A percentile compares a stretch with the other conserved stretches of the same genome.
Conservation (phyloP, 2,113 vertebrate species). For the Cyprinodon variegatus region DNA sequence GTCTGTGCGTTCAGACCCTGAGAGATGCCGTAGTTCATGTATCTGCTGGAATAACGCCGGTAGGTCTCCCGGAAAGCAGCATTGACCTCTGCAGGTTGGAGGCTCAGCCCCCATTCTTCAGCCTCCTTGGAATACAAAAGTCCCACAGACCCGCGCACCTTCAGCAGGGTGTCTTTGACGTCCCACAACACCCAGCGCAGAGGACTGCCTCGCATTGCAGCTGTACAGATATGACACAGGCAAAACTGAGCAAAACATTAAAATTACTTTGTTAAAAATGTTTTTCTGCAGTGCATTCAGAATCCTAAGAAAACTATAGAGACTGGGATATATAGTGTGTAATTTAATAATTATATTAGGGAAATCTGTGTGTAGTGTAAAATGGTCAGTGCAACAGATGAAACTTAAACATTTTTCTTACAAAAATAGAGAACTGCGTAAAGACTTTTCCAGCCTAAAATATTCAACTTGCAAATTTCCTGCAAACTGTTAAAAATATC, state of each 20-base stretch:
- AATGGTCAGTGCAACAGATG: no score
- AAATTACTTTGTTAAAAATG: background rate
- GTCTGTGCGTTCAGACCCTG: constrained; percentile 82
- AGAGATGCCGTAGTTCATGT: constrained; percentile 88
- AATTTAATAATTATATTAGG: no score
- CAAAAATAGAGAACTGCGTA: no score
- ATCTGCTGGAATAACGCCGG: constrained; percentile 69
- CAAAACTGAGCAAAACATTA: background rate
- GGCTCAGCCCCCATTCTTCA: constrained; percentile 74
- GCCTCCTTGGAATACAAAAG: constrained; percentile 86
- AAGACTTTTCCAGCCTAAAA: no score
- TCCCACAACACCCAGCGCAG: constrained; percentile 91
- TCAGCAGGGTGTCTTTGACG: constrained; percentile 90
- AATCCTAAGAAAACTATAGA: background rate
- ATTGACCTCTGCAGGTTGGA: constrained; percentile 73
- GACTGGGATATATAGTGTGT: background rate
- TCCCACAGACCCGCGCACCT: constrained; percentile 83
- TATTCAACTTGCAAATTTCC: no score
- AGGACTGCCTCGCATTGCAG: constrained; percentile 57
- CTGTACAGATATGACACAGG: constrained; percentile 17
- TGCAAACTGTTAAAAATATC: no score
- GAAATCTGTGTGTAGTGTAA: no score
- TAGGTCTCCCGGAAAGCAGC: constrained; percentile 79
- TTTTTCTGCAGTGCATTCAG: background rate
- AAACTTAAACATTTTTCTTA: no score